These are phyloP conservation scores for Drosophila neotestacea DNA, from an alignment of 2,888 invertebrate species.

Conservation along the genomic window DNA sequence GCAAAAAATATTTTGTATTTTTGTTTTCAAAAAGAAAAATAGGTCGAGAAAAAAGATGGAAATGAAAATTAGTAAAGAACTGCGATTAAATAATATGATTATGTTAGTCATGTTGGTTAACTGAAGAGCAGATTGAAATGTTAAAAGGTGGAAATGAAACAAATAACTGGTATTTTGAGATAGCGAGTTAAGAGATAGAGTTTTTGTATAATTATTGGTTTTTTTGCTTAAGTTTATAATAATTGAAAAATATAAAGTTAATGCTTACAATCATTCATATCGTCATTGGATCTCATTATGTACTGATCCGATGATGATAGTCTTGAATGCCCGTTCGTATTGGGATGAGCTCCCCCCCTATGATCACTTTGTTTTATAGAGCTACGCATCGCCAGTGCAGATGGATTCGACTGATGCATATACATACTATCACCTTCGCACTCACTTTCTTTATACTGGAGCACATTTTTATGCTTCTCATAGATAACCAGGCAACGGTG, in stretches of 20 bases:
- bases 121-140: constrained; percentile 50
- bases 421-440: constrained; percentile 87
- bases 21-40: constrained; percentile 15
- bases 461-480: constrained; percentile 96
- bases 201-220: constrained; percentile 50
- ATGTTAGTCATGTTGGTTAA: constrained; percentile 75
- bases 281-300: constrained; percentile 86
- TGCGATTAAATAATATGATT: constrained; percentile 60
- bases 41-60: constrained; percentile 9
- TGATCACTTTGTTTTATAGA: constrained; percentile 86
- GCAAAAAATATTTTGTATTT: constrained; percentile 60
- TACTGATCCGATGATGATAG: constrained; percentile 86
- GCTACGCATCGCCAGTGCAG: constrained; percentile 86
- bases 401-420: constrained; percentile 86
- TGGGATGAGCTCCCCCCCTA: constrained; percentile 86
- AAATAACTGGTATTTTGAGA: constrained; percentile 70
- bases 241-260: constrained; percentile 74
- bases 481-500: constrained; percentile 98
- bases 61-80: constrained; percentile 39
- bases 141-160: constrained; percentile 47
- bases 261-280: constrained; percentile 86
- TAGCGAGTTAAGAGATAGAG: constrained; percentile 75
- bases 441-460: constrained; percentile 99
- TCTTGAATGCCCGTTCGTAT: constrained; percentile 86
- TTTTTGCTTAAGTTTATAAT: constrained; percentile 63